Percentiles rank a stretch among this genome's conserved stretches.
phyloP scores from a whole-genome alignment of 2,888 invertebrate genomes.

The Drosophila algonquin region DNA sequence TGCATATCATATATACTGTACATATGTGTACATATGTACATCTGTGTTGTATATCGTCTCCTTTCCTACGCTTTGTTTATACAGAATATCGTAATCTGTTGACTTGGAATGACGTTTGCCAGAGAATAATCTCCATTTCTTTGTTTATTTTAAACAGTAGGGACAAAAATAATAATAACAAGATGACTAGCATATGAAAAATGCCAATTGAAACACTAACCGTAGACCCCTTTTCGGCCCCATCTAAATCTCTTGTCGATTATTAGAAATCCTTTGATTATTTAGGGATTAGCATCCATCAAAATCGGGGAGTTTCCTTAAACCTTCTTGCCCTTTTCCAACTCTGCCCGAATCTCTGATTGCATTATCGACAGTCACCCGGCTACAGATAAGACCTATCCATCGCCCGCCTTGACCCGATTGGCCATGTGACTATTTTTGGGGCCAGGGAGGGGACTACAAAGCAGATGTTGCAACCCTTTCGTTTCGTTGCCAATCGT shows the following conservation, averaged over 20 bases:
- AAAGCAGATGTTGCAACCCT: conserved; percentile 35
- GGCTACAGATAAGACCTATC: background rate
- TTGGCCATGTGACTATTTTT: conserved; percentile 11
- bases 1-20: too few species aligned
- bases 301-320: background rate
- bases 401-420: conserved; percentile 40
- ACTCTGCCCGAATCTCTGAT: background rate
- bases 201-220: background rate
- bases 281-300: too few species aligned
- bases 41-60: background rate
- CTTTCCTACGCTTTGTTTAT: background rate
- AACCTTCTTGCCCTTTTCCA: background rate
- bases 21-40: background rate
- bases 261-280: too few species aligned
- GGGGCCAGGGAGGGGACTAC: background rate
- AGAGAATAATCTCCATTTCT: background rate
- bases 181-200: conserved; percentile 12
- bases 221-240: background rate
- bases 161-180: conserved; percentile 4
- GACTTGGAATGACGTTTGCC: conserved; percentile 2
- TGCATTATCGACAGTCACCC: background rate
- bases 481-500: conserved; percentile 55
- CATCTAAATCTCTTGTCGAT: too few species aligned
- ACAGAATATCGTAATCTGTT: background rate
- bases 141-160: conserved; percentile 14